Evolutionary conservation across 2,797 vertebrate species (phyloP).

Genomic region (Coranthus polyacanthus): DNA sequence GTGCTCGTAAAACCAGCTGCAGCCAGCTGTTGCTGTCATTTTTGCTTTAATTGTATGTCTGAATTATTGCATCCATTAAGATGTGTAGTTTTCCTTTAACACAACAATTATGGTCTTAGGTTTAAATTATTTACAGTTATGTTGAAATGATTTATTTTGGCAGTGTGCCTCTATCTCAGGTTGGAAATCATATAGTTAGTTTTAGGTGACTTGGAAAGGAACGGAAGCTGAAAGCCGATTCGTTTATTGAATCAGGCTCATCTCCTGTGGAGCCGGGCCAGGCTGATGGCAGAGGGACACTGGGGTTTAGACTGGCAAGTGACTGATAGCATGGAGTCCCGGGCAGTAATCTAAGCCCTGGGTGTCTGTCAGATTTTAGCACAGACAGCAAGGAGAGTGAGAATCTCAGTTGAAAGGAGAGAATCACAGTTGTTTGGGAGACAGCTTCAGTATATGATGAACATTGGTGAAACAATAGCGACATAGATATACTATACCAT

Average conservation of each 20-base stretch:
- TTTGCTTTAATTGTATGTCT: conserved; percentile 20
- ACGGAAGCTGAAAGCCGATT: conserved; percentile 21
- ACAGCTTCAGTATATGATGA: conserved; percentile 19
- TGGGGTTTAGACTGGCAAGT: conserved; percentile 54
- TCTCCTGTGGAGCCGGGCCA: conserved; percentile 18
- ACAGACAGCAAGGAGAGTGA: conserved; percentile 22
- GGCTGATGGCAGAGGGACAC: conserved; percentile 44
- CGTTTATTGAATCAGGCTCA: conserved; percentile 34
- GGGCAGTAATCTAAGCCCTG: conserved; percentile 58
- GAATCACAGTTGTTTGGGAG: conserved; percentile 7
- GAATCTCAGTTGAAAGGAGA: conserved; percentile 8
- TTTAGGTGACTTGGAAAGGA: conserved; percentile 12
- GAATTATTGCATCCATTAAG: conserved; percentile 14
- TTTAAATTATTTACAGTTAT: not conserved
- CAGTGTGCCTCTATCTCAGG: not conserved
- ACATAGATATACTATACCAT: not conserved
- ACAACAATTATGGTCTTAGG: not conserved
- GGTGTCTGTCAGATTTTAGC: conserved; percentile 61
- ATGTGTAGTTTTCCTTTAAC: conserved; percentile 4
- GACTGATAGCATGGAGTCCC: conserved; percentile 58
- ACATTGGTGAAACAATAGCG: conserved; percentile 14
- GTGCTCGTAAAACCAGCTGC: not conserved
- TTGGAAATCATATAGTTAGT: conserved; percentile 14
- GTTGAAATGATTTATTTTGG: not conserved
- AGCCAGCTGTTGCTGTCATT: conserved; percentile 1